Conservation (phyloP, 2,797 vertebrate genomes). For the Amblyopsis hoosieri region DNA sequence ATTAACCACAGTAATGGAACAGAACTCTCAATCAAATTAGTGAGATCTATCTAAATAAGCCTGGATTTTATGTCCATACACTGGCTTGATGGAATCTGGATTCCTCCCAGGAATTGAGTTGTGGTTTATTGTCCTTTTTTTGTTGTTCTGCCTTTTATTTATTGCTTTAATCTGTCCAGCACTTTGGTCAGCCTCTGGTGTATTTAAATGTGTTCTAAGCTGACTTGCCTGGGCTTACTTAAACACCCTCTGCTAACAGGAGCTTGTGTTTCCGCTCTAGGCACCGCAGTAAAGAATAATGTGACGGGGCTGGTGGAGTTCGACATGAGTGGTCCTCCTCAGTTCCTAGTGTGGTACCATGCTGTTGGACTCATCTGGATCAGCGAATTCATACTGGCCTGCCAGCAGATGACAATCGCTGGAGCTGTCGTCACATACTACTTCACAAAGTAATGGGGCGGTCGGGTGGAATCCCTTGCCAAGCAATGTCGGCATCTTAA, state of each 20-base stretch:
- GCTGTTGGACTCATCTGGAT: conserved; percentile 95
- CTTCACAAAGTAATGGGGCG: conserved; percentile 87
- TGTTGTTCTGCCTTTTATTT: too few relatives aligned
- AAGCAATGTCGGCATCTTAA: background rate
- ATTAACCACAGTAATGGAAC: too few relatives aligned
- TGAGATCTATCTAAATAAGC: too few relatives aligned
- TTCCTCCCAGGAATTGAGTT: too few relatives aligned
- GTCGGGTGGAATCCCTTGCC: background rate
- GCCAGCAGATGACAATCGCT: conserved; percentile 97
- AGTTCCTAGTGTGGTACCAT: conserved; percentile 97
- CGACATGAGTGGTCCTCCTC: conserved; percentile 83
- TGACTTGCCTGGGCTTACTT: too few relatives aligned
- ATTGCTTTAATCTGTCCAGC: background rate
- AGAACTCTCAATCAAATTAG: too few relatives aligned
- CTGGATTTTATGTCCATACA: too few relatives aligned
- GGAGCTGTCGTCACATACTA: conserved; percentile 97
- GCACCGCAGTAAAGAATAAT: conserved; percentile 83
- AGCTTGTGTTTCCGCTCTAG: conserved; percentile 61
- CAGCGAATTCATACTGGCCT: conserved; percentile 96
- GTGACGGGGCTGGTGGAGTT: conserved; percentile 87
- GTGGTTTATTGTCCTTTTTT: too few relatives aligned
- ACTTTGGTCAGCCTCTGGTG: background rate
- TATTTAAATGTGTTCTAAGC: too few relatives aligned
- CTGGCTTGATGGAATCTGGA: too few relatives aligned
- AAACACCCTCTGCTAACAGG: background rate